A percentile compares a stretch with the other conserved stretches of the same genome.
Conservation (phyloP, 2,888 invertebrate species). For the Athalia circularis region DNA sequence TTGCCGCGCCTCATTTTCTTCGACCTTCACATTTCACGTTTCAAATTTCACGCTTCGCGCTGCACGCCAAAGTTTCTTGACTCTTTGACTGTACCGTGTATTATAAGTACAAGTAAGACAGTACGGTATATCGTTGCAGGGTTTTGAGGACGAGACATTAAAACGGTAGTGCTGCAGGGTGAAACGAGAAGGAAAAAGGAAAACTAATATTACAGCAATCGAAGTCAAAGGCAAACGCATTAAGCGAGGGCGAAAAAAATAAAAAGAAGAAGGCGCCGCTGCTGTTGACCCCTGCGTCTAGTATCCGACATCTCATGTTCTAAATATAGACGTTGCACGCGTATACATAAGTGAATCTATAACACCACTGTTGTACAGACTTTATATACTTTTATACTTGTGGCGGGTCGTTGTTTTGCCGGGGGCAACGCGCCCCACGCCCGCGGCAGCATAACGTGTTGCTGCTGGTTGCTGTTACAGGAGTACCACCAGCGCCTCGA, state of each 20-base stretch:
- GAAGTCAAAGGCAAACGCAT: neutral
- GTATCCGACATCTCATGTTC: constrained; percentile 38
- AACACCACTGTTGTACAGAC: neutral
- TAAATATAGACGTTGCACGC: constrained; percentile 39
- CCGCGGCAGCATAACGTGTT: no score
- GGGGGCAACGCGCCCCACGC: constrained; percentile 29
- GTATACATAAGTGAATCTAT: neutral
- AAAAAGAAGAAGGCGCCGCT: constrained; percentile 25
- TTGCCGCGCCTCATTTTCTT: neutral
- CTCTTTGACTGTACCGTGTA: neutral
- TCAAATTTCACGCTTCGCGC: constrained; percentile 16
- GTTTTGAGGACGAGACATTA: no score
- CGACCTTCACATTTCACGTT: constrained; percentile 25
- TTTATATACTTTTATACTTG: constrained; percentile 12
- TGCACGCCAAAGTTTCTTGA: neutral
- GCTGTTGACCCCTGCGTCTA: constrained; percentile 39
- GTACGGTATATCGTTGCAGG: no score
- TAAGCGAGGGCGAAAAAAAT: neutral
- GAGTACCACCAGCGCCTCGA: neutral
- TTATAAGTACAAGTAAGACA: no score
- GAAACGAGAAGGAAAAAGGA: no score
- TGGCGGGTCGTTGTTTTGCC: constrained; percentile 38
- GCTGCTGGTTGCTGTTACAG: no score
- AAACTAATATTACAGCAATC: neutral
- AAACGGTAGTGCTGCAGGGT: no score